Conservation (phyloP, 2,888 invertebrate genomes). For the Archaeoteleia sp. region DNA sequence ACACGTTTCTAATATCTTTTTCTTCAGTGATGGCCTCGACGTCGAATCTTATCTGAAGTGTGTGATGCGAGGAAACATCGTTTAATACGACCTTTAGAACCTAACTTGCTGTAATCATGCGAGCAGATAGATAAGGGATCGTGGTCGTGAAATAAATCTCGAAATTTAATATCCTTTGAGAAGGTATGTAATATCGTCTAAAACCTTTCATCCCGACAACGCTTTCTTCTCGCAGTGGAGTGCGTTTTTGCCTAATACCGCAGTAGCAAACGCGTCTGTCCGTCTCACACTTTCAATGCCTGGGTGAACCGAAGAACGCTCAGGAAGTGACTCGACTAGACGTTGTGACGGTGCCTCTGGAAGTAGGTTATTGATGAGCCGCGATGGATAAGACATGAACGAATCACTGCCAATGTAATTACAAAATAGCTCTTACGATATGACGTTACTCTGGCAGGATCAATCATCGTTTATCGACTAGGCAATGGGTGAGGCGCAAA, state of each 20-base stretch:
- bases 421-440: conserved; percentile 67
- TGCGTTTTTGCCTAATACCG: conserved; percentile 54
- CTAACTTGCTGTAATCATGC: too few relatives aligned
- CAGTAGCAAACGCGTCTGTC: conserved; percentile 5
- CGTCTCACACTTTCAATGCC: conserved; percentile 4
- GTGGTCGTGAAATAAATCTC: conserved; percentile 66
- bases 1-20: too few relatives aligned
- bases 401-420: conserved; percentile 69
- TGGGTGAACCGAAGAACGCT: conserved; percentile 25
- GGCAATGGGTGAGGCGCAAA: conserved; percentile 29
- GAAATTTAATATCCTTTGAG: conserved; percentile 72
- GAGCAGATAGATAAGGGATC: too few relatives aligned
- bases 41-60: too few relatives aligned
- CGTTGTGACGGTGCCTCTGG: conserved; percentile 36
- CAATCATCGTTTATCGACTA: conserved; percentile 65
- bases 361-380: conserved; percentile 70
- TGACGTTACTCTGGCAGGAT: conserved; percentile 63
- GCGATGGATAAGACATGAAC: conserved; percentile 67
- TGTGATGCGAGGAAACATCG: too few relatives aligned
- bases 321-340: conserved; percentile 39
- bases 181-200: conserved; percentile 70
- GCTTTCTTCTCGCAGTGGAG: conserved; percentile 26
- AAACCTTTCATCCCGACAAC: conserved; percentile 59
- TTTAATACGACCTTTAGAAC: too few relatives aligned
- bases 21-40: too few relatives aligned